Conservation (phyloP, 2,888 invertebrate species). For the Cabera pusaria region DNA sequence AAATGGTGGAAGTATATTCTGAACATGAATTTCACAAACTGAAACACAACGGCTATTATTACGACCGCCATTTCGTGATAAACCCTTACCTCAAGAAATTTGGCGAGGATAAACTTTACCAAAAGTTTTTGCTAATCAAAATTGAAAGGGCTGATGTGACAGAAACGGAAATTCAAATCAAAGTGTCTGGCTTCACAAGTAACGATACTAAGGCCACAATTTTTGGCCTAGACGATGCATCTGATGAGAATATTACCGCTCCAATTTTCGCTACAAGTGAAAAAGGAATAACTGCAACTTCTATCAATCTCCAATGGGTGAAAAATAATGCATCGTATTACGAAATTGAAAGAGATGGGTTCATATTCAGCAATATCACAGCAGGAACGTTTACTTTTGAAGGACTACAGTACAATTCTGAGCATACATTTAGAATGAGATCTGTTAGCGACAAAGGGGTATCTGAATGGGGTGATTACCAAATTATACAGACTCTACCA, state of each 20-base stretch:
- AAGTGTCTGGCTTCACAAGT: constrained; percentile 55
- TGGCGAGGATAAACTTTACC: constrained; percentile 34
- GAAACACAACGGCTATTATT: constrained; percentile 54
- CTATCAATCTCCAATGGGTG: constrained; percentile 55
- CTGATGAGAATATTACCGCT: constrained; percentile 35
- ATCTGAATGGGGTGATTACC: constrained; percentile 64
- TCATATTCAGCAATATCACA: constrained; percentile 55
- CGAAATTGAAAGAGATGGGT: constrained; percentile 66
- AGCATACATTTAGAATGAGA: constrained; percentile 59
- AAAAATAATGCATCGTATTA: constrained; percentile 44
- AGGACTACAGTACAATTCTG: constrained; percentile 45
- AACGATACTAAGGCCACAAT: constrained; percentile 29
- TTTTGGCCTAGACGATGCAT: constrained; percentile 40
- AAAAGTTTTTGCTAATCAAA: constrained; percentile 61
- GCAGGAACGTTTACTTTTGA: constrained; percentile 48
- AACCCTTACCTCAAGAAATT: constrained; percentile 57
- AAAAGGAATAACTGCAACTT: constrained; percentile 43
- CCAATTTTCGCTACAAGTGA: constrained; percentile 45
- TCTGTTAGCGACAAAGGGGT: constrained; percentile 46
- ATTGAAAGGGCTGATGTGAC: constrained; percentile 55
- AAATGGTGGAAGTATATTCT: constrained; percentile 45
- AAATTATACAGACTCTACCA: constrained; percentile 45
- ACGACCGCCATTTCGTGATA: constrained; percentile 49
- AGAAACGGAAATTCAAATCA: constrained; percentile 53
- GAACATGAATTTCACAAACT: constrained; percentile 49